phyloP scores from a whole-genome alignment of 2,797 vertebrate species.

The Chrysolophus pictus region DNA sequence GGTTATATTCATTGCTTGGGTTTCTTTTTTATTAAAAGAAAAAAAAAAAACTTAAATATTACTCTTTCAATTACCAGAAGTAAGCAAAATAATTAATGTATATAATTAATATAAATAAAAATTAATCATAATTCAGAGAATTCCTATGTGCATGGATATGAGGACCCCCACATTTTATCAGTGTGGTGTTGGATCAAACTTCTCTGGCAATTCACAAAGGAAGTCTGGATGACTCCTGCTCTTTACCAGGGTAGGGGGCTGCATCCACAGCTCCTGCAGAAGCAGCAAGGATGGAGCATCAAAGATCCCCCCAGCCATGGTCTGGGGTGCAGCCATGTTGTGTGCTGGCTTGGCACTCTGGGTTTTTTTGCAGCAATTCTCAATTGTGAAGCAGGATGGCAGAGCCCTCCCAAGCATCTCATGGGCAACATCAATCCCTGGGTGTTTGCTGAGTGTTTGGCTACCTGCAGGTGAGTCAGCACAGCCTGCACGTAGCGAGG shows the following conservation, averaged over 20 bases:
- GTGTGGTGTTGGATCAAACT: fast-evolving
- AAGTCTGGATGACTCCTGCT: neutral
- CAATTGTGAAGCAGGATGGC: neutral
- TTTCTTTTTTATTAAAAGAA: neutral
- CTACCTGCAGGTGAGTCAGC: neutral
- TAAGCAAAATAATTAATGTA: neutral
- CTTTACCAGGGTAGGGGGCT: fast-evolving
- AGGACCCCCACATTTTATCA: neutral
- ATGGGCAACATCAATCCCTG: fast-evolving
- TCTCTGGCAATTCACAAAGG: neutral
- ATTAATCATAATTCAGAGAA: neutral
- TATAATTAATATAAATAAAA: neutral
- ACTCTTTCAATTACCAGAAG: neutral
- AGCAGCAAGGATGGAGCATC: neutral
- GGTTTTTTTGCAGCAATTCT: neutral
- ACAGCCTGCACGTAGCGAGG: neutral
- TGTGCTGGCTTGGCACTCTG: neutral
- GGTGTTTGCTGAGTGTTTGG: neutral
- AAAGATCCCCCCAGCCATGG: fast-evolving
- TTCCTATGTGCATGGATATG: neutral
- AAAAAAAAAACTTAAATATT: neutral
- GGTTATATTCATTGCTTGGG: too few species aligned
- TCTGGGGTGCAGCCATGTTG: too few species aligned
- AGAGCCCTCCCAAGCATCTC: neutral
- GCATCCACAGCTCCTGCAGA: neutral